A percentile compares a stretch with the other conserved stretches of the same genome.
These are phyloP conservation scores for Drosophila ficusphila DNA, from an alignment of 1,140 invertebrate genomes.

Conservation along the genomic window DNA sequence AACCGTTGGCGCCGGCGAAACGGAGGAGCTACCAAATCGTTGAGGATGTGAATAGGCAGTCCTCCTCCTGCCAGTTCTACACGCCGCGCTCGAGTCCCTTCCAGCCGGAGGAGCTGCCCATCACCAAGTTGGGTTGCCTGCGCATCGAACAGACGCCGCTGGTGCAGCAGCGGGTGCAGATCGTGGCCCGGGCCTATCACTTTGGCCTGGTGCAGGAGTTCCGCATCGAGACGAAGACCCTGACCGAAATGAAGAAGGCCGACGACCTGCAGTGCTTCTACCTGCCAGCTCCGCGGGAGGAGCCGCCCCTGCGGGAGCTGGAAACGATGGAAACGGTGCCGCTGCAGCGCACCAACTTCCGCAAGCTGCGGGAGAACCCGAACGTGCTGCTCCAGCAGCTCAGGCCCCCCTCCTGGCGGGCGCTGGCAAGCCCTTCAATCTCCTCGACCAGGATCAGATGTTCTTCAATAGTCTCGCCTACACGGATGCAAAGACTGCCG, in stretches of 20 bases:
- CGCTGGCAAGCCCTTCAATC: constrained; percentile 34
- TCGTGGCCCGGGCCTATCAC: not conserved
- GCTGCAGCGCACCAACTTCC: constrained; percentile 59
- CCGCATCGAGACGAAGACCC: constrained; percentile 62
- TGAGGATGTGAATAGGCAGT: not conserved
- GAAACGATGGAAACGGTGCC: not conserved
- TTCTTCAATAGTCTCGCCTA: constrained; percentile 61
- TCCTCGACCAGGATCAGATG: constrained; percentile 70
- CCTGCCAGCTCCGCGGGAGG: constrained; percentile 26
- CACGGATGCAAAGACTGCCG: not conserved
- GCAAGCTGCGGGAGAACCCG: constrained; percentile 62
- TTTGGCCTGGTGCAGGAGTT: constrained; percentile 59
- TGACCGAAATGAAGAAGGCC: constrained; percentile 57
- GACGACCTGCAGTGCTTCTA: constrained; percentile 65
- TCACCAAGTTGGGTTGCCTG: not conserved
- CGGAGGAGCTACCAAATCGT: not conserved
- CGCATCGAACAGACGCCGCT: not conserved
- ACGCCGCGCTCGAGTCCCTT: constrained; percentile 48
- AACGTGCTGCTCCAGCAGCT: constrained; percentile 52
- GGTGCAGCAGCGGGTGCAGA: not conserved
- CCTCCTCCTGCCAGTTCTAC: constrained; percentile 17
- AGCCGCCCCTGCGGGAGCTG: not conserved
- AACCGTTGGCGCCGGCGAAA: not conserved
- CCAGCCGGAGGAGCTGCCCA: constrained; percentile 9
- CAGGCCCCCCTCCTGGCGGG: constrained; percentile 27